Evolutionary conservation across 2,113 vertebrate genomes (phyloP).

Genomic region (Psilopsiagon aurifrons): DNA sequence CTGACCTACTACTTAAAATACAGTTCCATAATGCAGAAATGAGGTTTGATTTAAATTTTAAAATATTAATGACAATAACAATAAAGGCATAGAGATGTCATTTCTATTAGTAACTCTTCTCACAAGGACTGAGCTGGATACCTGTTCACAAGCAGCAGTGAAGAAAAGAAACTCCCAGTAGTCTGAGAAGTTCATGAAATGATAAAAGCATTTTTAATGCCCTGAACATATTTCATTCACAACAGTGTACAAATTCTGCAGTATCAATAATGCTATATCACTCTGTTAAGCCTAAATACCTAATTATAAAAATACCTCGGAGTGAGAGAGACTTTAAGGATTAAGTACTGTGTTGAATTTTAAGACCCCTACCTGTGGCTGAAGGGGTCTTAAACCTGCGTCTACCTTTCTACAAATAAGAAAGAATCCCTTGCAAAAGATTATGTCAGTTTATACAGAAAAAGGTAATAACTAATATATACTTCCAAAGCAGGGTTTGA

Average conservation of each 20-base stretch:
- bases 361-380: accelerated
- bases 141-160: background rate
- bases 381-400: background rate
- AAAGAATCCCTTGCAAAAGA: background rate
- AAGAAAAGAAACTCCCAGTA: background rate
- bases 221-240: background rate
- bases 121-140: background rate
- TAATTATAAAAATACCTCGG: background rate
- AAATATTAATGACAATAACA: background rate
- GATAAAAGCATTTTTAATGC: background rate
- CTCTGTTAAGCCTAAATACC: background rate
- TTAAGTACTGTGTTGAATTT: background rate
- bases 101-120: background rate
- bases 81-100: background rate
- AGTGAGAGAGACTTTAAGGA: background rate
- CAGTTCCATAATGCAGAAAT: background rate
- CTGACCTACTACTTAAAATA: background rate
- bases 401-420: background rate
- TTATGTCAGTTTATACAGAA: background rate
- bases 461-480: background rate
- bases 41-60: background rate
- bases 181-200: background rate
- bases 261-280: background rate
- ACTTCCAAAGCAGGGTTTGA: background rate
- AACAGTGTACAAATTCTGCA: background rate